Base-by-base conservation (phyloP, 2,888 invertebrate genomes). In the Serripes groenlandicus region DNA sequence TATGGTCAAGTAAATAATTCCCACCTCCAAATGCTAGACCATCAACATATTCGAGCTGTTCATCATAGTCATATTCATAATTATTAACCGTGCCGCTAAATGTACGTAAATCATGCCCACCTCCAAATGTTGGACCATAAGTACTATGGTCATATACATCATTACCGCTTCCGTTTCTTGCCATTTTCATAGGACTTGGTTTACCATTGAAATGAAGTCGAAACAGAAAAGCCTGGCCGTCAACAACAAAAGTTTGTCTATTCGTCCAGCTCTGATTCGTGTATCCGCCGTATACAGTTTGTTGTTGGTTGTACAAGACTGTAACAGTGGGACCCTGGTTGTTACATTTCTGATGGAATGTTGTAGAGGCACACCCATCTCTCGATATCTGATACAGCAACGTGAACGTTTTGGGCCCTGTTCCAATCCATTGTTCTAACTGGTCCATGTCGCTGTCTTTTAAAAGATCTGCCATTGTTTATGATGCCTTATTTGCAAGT, bases 281-380 rank as follows among this genome's bases (percentile, higher is more conserved):
- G 70, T 86, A 89, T 1, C 87, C 89, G 21, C 89, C 89, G 60
- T 83, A 89, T 23, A 89, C 78, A 42, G 78, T 86, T 3, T 75
- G 66, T n/a, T 81, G 75, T n/a, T 80, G 79, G 74, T 89, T 89
- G 77, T 87, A 89, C 26, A 86, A 52, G 3, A 89, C 82, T 0
- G 86, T 85, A 3, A 88, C 86, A 0, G 89, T 89, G 18, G 87
- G 42, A 2, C 89, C 89, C 66, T 89, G 77, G 56, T 87, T 83
- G 81, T 88, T 81, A 77, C 89, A 89, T 69, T 79, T 78, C 68
- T 86, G 74, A 37, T 89, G 89, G 64, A 89, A 89, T 21, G 85
- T 70, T 9, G 71, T 32, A 28, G 83, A 62, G 9, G 37, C 75
- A 72, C 87, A 88, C 1, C 88, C 87, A 56, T 89, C 87, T 54